Evolutionary conservation across 2,113 vertebrate species (phyloP).

Genomic region (Melanostigma gelatinosum): DNA sequence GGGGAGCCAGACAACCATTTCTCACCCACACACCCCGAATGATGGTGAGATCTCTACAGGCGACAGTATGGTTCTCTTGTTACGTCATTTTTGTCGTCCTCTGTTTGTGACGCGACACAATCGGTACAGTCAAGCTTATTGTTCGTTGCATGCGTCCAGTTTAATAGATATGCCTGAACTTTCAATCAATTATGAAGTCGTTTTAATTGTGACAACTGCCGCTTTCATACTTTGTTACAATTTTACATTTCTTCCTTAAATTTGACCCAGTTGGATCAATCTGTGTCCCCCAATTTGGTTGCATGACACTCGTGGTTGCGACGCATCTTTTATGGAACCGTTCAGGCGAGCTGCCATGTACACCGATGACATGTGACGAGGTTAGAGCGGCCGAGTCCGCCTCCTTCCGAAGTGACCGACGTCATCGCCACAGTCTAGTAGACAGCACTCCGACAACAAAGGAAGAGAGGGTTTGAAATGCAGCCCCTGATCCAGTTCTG

Average conservation of each 20-base stretch:
- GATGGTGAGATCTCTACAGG: conserved; percentile 7
- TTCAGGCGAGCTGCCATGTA: conserved; percentile 1
- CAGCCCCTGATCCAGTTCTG: conserved; percentile 55
- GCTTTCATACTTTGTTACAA: neutral
- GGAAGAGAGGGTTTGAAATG: conserved; percentile 59
- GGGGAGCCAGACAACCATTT: conserved; percentile 44
- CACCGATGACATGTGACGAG: conserved; percentile 15
- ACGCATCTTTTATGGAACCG: neutral
- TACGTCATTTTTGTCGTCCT: conserved; percentile 3
- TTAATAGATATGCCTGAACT: neutral
- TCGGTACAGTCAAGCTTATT: neutral
- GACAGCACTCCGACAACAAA: conserved; percentile 76
- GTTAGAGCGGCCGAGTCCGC: neutral
- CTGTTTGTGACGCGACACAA: conserved; percentile 2
- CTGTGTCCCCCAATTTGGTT: neutral
- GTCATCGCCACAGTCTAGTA: conserved; percentile 69
- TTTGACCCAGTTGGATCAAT: neutral
- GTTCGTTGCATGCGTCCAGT: neutral
- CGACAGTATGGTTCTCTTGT: conserved; percentile 6
- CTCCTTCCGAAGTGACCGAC: conserved; percentile 45
- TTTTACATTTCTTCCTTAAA: neutral
- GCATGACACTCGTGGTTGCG: neutral
- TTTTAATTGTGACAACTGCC: neutral
- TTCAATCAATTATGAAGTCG: neutral
- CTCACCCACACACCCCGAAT: conserved; percentile 28